Percentiles rank a stretch among this genome's conserved stretches.
These are phyloP conservation scores for Agapostemon virescens DNA, from an alignment of 2,888 invertebrate genomes.

Conservation along the genomic window DNA sequence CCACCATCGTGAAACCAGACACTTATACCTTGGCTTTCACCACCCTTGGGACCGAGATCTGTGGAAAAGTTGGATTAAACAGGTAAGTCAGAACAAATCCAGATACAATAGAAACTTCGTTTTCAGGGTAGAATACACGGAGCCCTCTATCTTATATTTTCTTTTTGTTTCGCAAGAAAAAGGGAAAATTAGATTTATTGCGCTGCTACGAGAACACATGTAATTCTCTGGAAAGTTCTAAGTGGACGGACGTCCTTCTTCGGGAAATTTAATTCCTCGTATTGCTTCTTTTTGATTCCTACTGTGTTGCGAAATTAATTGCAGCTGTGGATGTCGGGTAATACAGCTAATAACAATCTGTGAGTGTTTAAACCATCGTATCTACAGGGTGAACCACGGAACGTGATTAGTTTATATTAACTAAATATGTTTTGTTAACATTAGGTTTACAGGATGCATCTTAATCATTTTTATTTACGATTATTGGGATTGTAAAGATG, in stretches of 20 bases:
- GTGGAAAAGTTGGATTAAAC: constrained; percentile 85
- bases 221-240: constrained; percentile 9
- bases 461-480: too few species aligned
- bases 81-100: constrained; percentile 80
- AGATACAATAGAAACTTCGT: constrained; percentile 19
- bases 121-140: background rate
- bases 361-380: background rate
- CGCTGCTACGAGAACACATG: background rate
- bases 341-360: background rate
- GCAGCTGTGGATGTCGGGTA: background rate
- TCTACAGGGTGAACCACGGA: too few species aligned
- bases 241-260: background rate
- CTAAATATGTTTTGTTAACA: too few species aligned
- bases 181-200: constrained; percentile 4
- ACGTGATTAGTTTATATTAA: too few species aligned
- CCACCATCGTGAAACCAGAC: constrained; percentile 79
- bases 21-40: constrained; percentile 85
- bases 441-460: too few species aligned
- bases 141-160: background rate
- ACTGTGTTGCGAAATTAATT: background rate
- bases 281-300: background rate
- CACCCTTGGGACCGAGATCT: constrained; percentile 86
- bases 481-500: too few species aligned
- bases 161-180: background rate
- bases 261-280: background rate